Evolutionary conservation across 2,113 vertebrate species (phyloP), one percentile per base, ranked within the genome.

Genomic region (Okapia johnstoni): DNA sequence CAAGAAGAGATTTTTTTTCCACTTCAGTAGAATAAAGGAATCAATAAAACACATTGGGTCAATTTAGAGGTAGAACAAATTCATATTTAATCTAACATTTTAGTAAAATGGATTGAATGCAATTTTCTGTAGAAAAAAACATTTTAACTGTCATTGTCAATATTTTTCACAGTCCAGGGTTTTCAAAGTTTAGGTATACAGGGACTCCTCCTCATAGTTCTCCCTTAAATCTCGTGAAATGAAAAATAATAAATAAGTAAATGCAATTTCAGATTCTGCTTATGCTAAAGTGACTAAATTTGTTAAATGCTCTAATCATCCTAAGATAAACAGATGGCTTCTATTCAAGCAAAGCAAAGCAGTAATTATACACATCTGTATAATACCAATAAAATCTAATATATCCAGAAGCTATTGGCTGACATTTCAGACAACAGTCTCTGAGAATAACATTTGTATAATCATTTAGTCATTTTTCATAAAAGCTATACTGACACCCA

Each of bases 311-410:
- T 11, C 77, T 89, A 97, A 90, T 98, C 97, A 98, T 98, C 54
- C 96, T 96, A 98, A 98, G 91, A 98, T 98, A 99, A 98, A 98
- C 98, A 99, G 98, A 99, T 99, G 98, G 97, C 90, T 98, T 92
- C 92, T 98, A 96, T 98, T 99, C 98, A 98, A 98, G 95, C 87
- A 98, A 96, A 97, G 93, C 80, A 98, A 98, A 96, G 83, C 96
- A 98, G 90, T 98, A 97, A 98, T 99, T 99, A 98, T 97, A 97
- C 92, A 98, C 98, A 99, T 98, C 98, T 98, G 98, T 98, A 98
- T 48, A 98, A 98, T 98, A 98, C 85, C 96, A 98, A 95, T 98
- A 98, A 98, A 98, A 84, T 90, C 91, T 92, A 97, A 98, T 94
- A 91, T 83, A 98, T 96, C 94, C 84, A 61, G 96, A 98, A 98